phyloP scores from a whole-genome alignment of 23 tunicate genomes.

The Styela plicata region DNA sequence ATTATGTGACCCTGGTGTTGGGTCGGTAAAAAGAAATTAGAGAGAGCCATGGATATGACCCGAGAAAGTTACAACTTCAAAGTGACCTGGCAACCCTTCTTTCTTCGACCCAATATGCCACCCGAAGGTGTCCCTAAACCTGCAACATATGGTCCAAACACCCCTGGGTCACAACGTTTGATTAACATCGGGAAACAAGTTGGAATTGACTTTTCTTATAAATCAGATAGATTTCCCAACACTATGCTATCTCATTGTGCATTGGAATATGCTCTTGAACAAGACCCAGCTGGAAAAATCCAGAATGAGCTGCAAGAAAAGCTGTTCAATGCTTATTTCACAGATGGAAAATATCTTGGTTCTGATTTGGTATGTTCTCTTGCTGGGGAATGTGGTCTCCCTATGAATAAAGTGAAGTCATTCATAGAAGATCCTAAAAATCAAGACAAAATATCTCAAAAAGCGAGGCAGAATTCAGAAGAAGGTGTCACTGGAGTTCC shows the following conservation, averaged over 20 bases:
- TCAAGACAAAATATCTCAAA: constrained; percentile 24
- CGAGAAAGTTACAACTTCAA: constrained; percentile 54
- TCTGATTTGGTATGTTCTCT: constrained; percentile 34
- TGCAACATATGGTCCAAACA: constrained; percentile 50
- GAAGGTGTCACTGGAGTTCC: constrained; percentile 79
- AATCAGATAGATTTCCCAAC: constrained; percentile 58
- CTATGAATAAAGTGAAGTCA: constrained; percentile 34
- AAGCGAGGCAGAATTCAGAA: constrained; percentile 36
- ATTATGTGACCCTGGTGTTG: constrained; percentile 97
- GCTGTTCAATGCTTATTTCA: constrained; percentile 74
- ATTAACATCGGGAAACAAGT: constrained; percentile 57
- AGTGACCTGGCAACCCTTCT: constrained; percentile 87
- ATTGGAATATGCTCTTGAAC: constrained; percentile 51
- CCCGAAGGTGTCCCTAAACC: constrained; percentile 66
- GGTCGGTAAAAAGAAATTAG: constrained; percentile 88
- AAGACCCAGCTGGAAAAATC: constrained; percentile 64
- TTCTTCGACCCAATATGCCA: constrained; percentile 93
- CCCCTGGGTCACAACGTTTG: constrained; percentile 51
- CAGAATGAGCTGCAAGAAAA: constrained; percentile 76
- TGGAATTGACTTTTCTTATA: constrained; percentile 80
- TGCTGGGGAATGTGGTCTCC: constrained; percentile 49
- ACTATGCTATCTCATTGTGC: constrained; percentile 81
- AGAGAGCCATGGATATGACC: constrained; percentile 56
- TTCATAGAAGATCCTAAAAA: constrained; percentile 33
- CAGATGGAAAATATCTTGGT: constrained; percentile 78